These are phyloP conservation scores for Chelmon rostratus DNA, from an alignment of 2,797 vertebrate genomes.

Conservation along the genomic window DNA sequence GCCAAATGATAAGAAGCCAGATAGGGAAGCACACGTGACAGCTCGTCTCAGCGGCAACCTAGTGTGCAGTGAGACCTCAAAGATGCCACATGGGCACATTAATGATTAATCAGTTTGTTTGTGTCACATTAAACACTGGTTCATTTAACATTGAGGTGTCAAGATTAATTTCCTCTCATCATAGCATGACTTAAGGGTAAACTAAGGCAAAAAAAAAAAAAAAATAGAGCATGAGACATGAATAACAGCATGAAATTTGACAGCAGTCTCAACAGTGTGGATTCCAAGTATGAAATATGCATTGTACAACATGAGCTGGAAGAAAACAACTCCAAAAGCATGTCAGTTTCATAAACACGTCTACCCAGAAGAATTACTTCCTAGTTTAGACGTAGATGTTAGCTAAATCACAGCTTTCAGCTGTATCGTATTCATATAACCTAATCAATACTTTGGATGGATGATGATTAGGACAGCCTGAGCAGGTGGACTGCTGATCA, in stretches of 20 bases:
- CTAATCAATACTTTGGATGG: constrained; percentile 62
- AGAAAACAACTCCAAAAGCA: not conserved
- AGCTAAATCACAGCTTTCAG: constrained; percentile 35
- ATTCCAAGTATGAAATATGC: not conserved
- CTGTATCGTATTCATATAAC: constrained; percentile 32
- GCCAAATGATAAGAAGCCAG: constrained; percentile 41
- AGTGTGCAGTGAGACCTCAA: constrained; percentile 41
- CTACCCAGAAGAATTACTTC: constrained; percentile 4
- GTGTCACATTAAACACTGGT: constrained; percentile 35
- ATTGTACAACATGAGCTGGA: not conserved
- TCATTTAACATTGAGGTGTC: constrained; percentile 36
- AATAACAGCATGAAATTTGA: not conserved
- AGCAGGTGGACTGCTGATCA: constrained; percentile 30
- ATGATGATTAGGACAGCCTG: constrained; percentile 60
- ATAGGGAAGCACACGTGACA: constrained; percentile 20
- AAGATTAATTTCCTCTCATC: constrained; percentile 5
- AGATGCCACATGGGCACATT: constrained; percentile 40
- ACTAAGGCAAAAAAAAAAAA: not conserved
- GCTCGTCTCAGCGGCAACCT: constrained; percentile 48
- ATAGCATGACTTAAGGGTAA: not conserved
- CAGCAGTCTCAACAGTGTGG: not conserved
- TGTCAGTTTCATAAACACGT: not conserved
- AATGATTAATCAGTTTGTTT: constrained; percentile 63
- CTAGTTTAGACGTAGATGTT: not conserved
- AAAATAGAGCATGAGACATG: not conserved